Base-by-base conservation (phyloP, 1,140 invertebrate genomes). In the Apocrypta bakeri region DNA sequence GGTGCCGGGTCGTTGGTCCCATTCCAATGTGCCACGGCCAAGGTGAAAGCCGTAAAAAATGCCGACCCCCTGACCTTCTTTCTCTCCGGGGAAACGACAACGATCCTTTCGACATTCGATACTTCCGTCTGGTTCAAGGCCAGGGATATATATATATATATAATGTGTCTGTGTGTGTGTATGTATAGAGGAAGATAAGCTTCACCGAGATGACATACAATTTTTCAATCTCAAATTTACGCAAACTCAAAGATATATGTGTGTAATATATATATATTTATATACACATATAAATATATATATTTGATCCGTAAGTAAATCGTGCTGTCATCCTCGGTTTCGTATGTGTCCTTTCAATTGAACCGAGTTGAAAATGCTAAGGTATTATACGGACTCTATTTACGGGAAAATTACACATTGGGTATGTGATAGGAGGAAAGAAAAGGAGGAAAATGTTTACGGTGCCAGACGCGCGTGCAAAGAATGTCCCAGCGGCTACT, bases 31-130 rank as follows among this genome's bases (percentile, higher is more conserved):
- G 56, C 56, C 4, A 27, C 12, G 37, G 14, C 12, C 24, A 40
- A 69, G 88, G 88, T 88, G 88, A 89, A 89, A 89, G 88, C 85
- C 78, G 82, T 48, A 82, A 87, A 89, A 88, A 85, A 86, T 85
- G 84, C 83, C 85, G 85, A 87, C 83, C 83, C 80, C 74, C 31
- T 82, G 81, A 42, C 81, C 81, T 42, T 73, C 76, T 81, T 48
- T 68, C 73, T 42, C 11, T 14, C 14, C 24, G 64, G 31, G 61
- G 24, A 37, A 3, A n/a, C 17, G 9, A 37, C 33, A 9, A 9
- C 33, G 33, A 37, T 37, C 33, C 33, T 37, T 37, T 37, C 33
- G 27, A 76, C 17, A 1, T 37, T 7, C 14, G 68, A 37, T 37
- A 42, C 27, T 61, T n/a, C 61, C 81, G 64, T 75, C 37, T 11